Percentiles rank a stretch among this genome's conserved stretches.
Conservation (phyloP, 53 echinoderm and acorn worm species). For the Henricia sp. region DNA sequence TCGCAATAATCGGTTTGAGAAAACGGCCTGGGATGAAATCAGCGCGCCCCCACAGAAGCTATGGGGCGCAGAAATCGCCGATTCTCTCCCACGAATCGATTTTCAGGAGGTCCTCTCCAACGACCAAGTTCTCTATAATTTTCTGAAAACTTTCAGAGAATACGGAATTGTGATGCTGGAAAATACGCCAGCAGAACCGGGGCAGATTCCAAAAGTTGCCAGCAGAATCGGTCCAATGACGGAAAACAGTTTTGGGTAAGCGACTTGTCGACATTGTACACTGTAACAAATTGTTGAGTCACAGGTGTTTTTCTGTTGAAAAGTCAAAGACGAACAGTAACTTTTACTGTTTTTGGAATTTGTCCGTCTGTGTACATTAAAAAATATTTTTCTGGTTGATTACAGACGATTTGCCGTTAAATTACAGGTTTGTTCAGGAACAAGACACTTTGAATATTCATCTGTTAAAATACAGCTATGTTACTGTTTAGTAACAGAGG, state of each 20-base stretch:
- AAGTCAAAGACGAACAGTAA: too few species aligned
- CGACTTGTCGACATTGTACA: too few species aligned
- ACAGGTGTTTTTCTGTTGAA: too few species aligned
- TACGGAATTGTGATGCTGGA: background rate
- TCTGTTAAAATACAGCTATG: too few species aligned
- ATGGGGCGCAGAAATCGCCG: slow-evolving; percentile 64
- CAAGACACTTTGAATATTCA: too few species aligned
- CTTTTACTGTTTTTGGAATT: too few species aligned
- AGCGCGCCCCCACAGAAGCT: slow-evolving; percentile 13
- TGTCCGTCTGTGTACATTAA: too few species aligned
- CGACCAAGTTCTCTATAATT: slow-evolving; percentile 32
- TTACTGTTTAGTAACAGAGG: too few species aligned
- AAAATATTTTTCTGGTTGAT: too few species aligned
- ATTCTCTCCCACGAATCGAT: slow-evolving; percentile 29
- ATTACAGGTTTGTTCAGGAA: too few species aligned
- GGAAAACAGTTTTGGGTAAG: slow-evolving; percentile 43
- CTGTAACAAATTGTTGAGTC: too few species aligned
- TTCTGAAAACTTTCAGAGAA: slow-evolving; percentile 42
- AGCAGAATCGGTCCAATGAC: slow-evolving; percentile 31
- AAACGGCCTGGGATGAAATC: slow-evolving; percentile 26
- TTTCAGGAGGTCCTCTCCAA: slow-evolving; percentile 58
- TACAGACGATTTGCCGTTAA: too few species aligned
- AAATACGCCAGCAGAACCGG: background rate
- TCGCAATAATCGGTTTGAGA: background rate
- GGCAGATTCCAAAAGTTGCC: slow-evolving; percentile 28